Percentiles rank a stretch among this genome's conserved stretches.
Conservation (phyloP, 2,888 invertebrate genomes). For the Protula sp. region DNA sequence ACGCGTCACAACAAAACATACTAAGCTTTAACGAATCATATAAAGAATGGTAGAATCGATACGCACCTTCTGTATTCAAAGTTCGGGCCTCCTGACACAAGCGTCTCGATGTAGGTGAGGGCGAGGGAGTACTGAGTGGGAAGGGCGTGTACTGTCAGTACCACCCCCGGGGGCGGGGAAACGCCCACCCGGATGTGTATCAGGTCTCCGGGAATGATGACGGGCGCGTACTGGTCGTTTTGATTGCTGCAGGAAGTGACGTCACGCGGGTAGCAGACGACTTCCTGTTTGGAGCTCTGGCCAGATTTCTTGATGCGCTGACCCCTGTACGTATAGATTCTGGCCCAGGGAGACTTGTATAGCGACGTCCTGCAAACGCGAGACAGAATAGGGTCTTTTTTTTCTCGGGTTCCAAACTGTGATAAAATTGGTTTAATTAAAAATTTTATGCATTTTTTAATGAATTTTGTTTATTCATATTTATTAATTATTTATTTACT, state of each 20-base stretch:
- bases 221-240: slow-evolving; percentile 45
- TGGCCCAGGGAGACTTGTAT: slow-evolving; percentile 48
- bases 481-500: too few relatives aligned
- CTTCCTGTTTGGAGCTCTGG: slow-evolving; percentile 43
- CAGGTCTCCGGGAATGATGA: slow-evolving; percentile 45
- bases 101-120: slow-evolving; percentile 48
- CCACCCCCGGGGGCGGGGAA: slow-evolving; percentile 43
- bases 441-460: too few relatives aligned
- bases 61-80: slow-evolving; percentile 12
- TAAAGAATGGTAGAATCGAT: too few relatives aligned
- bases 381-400: too few relatives aligned
- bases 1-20: too few relatives aligned
- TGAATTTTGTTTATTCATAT: too few relatives aligned
- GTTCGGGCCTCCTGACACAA: slow-evolving; percentile 37
- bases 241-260: slow-evolving; percentile 36
- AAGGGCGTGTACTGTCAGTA: slow-evolving; percentile 49
- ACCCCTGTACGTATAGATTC: slow-evolving; percentile 46
- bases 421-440: too few relatives aligned
- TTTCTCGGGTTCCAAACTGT: too few relatives aligned
- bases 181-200: slow-evolving; percentile 46
- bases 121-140: slow-evolving; percentile 51
- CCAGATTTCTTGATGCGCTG: slow-evolving; percentile 48
- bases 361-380: slow-evolving; percentile 38
- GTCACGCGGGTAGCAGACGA: slow-evolving; percentile 47
- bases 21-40: too few relatives aligned